phyloP scores from a whole-genome alignment of 2,888 invertebrate genomes.

The Plagodis pulveraria region DNA sequence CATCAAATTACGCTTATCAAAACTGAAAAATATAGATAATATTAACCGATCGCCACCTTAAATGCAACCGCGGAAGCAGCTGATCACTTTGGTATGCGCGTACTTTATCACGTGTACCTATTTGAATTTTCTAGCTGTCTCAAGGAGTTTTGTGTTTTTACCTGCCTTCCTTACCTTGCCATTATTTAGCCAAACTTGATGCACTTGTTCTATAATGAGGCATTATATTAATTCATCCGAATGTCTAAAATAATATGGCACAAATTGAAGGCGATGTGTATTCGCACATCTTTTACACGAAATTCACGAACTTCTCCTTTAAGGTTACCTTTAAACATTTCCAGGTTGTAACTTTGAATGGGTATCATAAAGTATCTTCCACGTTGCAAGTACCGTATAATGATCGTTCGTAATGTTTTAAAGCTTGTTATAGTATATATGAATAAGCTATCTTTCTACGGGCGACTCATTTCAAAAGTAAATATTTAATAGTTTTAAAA shows the following conservation, averaged over 20 bases:
- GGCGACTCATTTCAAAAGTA: constrained; percentile 1
- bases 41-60: too few species aligned
- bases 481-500: constrained; percentile 5
- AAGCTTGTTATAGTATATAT: neutral
- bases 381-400: constrained; percentile 1
- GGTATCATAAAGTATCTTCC: neutral
- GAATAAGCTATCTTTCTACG: neutral
- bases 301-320: too few species aligned
- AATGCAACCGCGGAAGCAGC: too few species aligned
- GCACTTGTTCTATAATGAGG: neutral
- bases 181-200: neutral
- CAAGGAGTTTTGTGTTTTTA: neutral
- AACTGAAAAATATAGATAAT: too few species aligned
- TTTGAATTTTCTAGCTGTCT: constrained; percentile 6
- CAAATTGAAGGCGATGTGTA: neutral
- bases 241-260: too few species aligned
- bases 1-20: too few species aligned
- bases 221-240: too few species aligned
- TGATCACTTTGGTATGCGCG: too few species aligned
- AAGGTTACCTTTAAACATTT: neutral
- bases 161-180: neutral
- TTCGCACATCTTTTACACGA: too few species aligned
- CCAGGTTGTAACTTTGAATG: constrained; percentile 8
- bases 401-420: constrained; percentile 4
- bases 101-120: constrained; percentile 2